Evolutionary conservation across 2,113 vertebrate genomes (phyloP).

Genomic region (Corapipo altera): DNA sequence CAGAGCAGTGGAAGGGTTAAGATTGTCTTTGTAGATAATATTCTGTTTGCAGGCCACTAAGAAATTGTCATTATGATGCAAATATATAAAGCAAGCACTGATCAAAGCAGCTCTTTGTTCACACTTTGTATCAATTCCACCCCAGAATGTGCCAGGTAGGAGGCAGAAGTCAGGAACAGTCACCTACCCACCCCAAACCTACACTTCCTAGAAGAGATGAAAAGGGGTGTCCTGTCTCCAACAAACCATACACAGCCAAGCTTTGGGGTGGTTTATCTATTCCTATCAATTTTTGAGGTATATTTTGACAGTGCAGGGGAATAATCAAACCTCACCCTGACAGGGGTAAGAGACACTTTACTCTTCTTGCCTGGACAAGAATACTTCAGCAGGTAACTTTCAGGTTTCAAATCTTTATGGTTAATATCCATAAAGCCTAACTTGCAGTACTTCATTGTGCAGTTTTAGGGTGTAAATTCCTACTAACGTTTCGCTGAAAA

Average conservation of each 20-base stretch:
- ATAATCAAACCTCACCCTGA: background rate
- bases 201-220: background rate
- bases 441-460: background rate
- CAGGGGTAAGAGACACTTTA: background rate
- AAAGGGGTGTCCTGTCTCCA: background rate
- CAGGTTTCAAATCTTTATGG: background rate
- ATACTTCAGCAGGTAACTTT: background rate
- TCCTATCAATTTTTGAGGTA: background rate
- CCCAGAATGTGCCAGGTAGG: background rate
- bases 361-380: background rate
- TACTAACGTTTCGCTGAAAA: background rate
- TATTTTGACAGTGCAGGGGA: background rate
- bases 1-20: background rate
- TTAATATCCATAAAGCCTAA: background rate
- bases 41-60: background rate
- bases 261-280: background rate
- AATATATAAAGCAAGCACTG: background rate
- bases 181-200: background rate
- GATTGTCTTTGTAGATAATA: background rate
- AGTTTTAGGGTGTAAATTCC: background rate
- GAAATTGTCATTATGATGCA: background rate
- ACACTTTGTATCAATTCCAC: background rate
- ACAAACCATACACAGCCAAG: background rate
- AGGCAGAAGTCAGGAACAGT: background rate
- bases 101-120: background rate